Base-by-base conservation (phyloP, 2,888 invertebrate species). In the Meandrusa payeni region DNA sequence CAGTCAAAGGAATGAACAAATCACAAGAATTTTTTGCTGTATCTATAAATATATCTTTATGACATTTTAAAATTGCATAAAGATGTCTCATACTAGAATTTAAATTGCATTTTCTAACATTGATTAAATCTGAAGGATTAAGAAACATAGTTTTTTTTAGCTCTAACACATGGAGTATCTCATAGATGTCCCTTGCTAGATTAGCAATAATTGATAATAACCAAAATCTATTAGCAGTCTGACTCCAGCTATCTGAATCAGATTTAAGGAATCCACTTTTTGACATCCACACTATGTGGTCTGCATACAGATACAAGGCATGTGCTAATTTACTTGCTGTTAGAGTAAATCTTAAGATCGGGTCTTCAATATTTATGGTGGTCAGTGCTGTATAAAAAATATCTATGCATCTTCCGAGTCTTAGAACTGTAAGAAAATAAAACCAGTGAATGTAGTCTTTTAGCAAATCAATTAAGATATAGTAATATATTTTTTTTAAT, bases 201-300 rank as follows among this genome's bases (percentile, higher is more conserved):
- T 95, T 95, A 76, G 96, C 91, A 5, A 93, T 85, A 7, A 97
- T 92, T 1, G 95, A 93, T 48, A 95, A 88, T 1, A 97, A 75
- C 97, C 97, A 97, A 68, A 96, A 97, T 68, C 91, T 93, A 60
- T 94, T 94, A 1, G 93, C 91, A 4, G 90, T 83, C 29, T 83
- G 86, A 38, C 90, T 91, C 96, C 96, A 96, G 65, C 92, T 93
- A 29, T 93, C 91, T 0, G 93, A 89, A 65, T 96, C 90, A 1
- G 94, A 89, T 53, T 85, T 86, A 2, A 92, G 68, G 43, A 91
- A 82, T 11, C 95, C 95, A 24, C 93, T 91, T 57, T 93, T 90
- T 2, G 94, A 93, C 1, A 96, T 78, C 95, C 97, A 97, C 19
- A 97, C 90, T 19, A 97, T 89, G 65, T 97, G 96, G 71, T 97